Conservation (phyloP, 1,140 invertebrate genomes). For the Bactericera cockerelli region DNA sequence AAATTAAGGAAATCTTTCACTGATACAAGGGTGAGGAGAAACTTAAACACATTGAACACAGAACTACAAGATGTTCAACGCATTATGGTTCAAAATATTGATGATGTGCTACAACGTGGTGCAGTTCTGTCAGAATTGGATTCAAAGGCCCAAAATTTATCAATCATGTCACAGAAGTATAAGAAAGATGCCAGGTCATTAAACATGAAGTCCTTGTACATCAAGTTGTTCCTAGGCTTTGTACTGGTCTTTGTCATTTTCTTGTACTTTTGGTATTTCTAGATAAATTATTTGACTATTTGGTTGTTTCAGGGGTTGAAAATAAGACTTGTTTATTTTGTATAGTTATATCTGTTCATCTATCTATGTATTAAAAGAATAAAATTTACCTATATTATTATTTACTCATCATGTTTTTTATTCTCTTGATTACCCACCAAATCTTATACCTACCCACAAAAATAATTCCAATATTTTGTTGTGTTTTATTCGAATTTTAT, state of each 20-base stretch:
- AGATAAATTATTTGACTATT: conserved; percentile 22
- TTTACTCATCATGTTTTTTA: too few relatives aligned
- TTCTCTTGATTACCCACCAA: too few relatives aligned
- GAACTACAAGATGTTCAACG: conserved; percentile 97
- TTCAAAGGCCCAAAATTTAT: conserved; percentile 91
- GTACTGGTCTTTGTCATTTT: conserved; percentile 75
- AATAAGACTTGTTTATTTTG: too few relatives aligned
- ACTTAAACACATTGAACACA: conserved; percentile 75
- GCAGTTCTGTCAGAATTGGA: conserved; percentile 94
- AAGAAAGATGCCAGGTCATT: conserved; percentile 94
- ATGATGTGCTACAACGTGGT: conserved; percentile 93
- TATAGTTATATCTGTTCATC: too few relatives aligned
- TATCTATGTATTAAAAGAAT: too few relatives aligned
- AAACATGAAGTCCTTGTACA: conserved; percentile 88
- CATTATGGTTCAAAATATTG: conserved; percentile 99
- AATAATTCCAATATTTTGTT: too few relatives aligned
- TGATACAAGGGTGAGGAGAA: conserved; percentile 73
- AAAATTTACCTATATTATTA: too few relatives aligned
- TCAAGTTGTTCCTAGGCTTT: conserved; percentile 75
- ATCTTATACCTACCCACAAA: too few relatives aligned
- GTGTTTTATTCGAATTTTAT: too few relatives aligned
- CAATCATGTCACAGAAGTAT: conserved; percentile 93
- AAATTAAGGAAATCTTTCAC: conserved; percentile 86
- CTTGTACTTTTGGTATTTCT: conserved; percentile 82
- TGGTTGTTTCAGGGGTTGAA: too few relatives aligned